These are phyloP conservation scores for Artibeus lituratus DNA, from an alignment of 2,797 vertebrate species.

Conservation along the genomic window DNA sequence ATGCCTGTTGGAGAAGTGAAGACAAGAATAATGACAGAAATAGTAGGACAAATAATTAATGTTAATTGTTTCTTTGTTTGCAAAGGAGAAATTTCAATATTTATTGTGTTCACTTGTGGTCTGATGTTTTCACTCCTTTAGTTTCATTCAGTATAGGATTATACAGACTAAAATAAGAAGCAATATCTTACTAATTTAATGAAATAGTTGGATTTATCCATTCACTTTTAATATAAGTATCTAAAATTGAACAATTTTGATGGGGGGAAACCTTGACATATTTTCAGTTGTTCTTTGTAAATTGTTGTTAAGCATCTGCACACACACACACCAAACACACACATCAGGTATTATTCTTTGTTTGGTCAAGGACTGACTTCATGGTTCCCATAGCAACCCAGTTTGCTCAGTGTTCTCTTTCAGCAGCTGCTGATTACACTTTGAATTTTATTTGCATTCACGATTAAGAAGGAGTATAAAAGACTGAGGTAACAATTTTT, in stretches of 20 bases:
- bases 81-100: not conserved
- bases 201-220: conserved; percentile 12
- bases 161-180: not conserved
- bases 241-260: conserved; percentile 28
- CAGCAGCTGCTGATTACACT: conserved; percentile 83
- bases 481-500: conserved; percentile 77
- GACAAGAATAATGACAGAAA: conserved; percentile 44
- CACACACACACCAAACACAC: not conserved
- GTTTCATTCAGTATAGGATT: not conserved
- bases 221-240: conserved; percentile 32
- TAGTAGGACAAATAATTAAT: conserved; percentile 52
- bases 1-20: conserved; percentile 14
- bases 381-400: conserved; percentile 82
- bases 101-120: conserved; percentile 5
- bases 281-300: conserved; percentile 46
- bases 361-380: conserved; percentile 81
- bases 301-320: conserved; percentile 7
- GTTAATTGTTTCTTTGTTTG: conserved; percentile 64
- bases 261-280: not conserved
- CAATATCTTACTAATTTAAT: not conserved
- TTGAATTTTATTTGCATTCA: conserved; percentile 86
- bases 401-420: conserved; percentile 75
- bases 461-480: conserved; percentile 84
- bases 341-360: conserved; percentile 71
- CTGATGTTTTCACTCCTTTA: conserved; percentile 15